Conservation (phyloP, 1,140 invertebrate species). For the Daktulosphaira vitifoliae region DNA sequence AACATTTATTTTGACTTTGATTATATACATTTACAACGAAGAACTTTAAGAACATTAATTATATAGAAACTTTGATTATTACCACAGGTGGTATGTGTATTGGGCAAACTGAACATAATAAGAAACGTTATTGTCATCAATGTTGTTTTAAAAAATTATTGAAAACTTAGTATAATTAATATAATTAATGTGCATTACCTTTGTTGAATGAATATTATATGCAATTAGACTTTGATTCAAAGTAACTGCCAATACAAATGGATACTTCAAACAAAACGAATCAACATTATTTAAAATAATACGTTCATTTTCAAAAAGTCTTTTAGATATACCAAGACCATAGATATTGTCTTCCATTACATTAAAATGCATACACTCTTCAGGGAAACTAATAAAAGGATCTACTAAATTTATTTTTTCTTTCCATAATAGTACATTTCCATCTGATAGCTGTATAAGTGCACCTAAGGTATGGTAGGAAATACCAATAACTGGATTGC, state of each 20-base stretch:
- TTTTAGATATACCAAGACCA: constrained; percentile 19
- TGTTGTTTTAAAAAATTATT: no score
- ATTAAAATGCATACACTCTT: constrained; percentile 8
- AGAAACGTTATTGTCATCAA: no score
- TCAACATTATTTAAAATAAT: constrained; percentile 16
- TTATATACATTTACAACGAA: no score
- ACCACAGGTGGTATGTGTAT: no score
- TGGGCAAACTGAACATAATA: no score
- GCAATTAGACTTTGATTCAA: constrained; percentile 18
- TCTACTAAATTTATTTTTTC: background rate
- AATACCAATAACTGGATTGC: background rate
- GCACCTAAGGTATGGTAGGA: background rate
- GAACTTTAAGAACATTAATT: no score
- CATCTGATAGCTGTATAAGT: constrained; percentile 5
- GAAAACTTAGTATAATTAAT: no score
- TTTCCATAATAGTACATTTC: constrained; percentile 9
- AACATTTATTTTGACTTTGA: no score
- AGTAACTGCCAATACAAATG: constrained; percentile 21
- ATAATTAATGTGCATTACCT: no score
- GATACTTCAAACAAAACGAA: constrained; percentile 22
- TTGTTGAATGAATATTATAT: constrained; percentile 6
- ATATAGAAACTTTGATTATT: no score
- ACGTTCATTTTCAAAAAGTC: constrained; percentile 27
- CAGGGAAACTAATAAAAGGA: background rate
- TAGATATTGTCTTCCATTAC: constrained; percentile 18